Base-by-base conservation (phyloP, 37 sponge, comb jelly and placozoan species). In the Beroe ovata region DNA sequence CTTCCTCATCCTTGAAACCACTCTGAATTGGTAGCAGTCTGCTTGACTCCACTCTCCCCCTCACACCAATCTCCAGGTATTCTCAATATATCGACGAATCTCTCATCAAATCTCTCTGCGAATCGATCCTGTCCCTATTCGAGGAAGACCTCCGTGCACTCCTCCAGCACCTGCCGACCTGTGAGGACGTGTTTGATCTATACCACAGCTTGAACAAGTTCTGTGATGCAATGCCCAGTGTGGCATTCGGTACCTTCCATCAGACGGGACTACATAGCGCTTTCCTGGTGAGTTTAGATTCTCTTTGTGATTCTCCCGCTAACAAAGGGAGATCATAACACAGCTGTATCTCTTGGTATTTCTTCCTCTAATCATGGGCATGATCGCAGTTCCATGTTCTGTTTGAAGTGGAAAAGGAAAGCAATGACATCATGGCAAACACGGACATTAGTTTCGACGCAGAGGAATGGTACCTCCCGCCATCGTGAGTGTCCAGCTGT, bases 281-380 rank as follows among this genome's bases (percentile, higher is more conserved):
- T 66, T 66, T 66, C 36, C 35, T 66, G 69, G 69, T 66, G 36
- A 66, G 69, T 4, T n/a, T n/a, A n/a, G n/a, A n/a, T n/a, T n/a
- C n/a, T n/a, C n/a, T n/a, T n/a, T n/a, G n/a, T n/a, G n/a, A n/a
- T n/a, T n/a, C n/a, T n/a, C n/a, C n/a, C n/a, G n/a, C n/a, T n/a
- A n/a, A n/a, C n/a, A n/a, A n/a, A n/a, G n/a, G n/a, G n/a, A n/a
- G n/a, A n/a, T n/a, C n/a, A n/a, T n/a, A n/a, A n/a, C n/a, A n/a
- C n/a, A n/a, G n/a, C n/a, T n/a, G n/a, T n/a, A n/a, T n/a, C n/a
- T n/a, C n/a, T n/a, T n/a, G n/a, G n/a, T n/a, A n/a, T n/a, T n/a
- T n/a, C n/a, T n/a, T n/a, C n/a, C n/a, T n/a, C n/a, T n/a, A n/a
- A n/a, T n/a, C n/a, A n/a, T n/a, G n/a, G n/a, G n/a, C n/a, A n/a